A percentile compares a stretch with the other conserved stretches of the same genome.
These are phyloP conservation scores for Pseudomyrmex concolor DNA, from an alignment of 1,140 invertebrate genomes.

Conservation along the genomic window DNA sequence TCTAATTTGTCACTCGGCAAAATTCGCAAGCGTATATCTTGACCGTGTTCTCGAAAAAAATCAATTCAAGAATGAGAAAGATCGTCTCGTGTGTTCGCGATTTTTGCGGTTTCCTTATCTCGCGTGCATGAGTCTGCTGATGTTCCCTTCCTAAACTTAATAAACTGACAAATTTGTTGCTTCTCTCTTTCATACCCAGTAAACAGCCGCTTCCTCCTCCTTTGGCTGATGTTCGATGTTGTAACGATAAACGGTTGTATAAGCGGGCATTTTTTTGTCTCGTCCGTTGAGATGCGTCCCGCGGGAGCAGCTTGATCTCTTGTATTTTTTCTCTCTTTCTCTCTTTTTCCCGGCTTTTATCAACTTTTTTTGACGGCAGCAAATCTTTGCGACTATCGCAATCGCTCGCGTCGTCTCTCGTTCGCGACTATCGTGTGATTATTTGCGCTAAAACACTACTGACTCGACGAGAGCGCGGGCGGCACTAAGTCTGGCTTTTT, in stretches of 20 bases:
- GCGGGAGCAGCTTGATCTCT: background rate
- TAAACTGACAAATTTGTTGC: background rate
- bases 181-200: conserved; percentile 79
- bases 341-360: background rate
- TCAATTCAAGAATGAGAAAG: conserved; percentile 15
- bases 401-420: conserved; percentile 43
- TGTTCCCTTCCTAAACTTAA: background rate
- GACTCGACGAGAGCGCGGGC: conserved; percentile 82
- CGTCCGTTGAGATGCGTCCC: conserved; percentile 18
- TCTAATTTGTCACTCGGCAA: background rate
- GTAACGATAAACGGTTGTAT: conserved; percentile 79
- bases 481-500: conserved; percentile 83
- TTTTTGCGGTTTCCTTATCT: background rate
- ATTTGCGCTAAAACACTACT: conserved; percentile 77
- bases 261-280: conserved; percentile 78
- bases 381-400: conserved; percentile 26
- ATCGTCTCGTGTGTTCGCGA: background rate
- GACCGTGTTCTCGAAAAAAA: background rate
- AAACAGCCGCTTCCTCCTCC: conserved; percentile 82
- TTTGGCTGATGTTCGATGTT: conserved; percentile 77
- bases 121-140: too few relatives aligned
- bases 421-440: conserved; percentile 57
- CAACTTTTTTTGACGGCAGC: conserved; percentile 43
- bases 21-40: conserved; percentile 9
- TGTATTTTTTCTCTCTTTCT: too few relatives aligned